These are phyloP conservation scores for Tringa solitaria DNA, from an alignment of 2,113 vertebrate species.

Conservation along the genomic window DNA sequence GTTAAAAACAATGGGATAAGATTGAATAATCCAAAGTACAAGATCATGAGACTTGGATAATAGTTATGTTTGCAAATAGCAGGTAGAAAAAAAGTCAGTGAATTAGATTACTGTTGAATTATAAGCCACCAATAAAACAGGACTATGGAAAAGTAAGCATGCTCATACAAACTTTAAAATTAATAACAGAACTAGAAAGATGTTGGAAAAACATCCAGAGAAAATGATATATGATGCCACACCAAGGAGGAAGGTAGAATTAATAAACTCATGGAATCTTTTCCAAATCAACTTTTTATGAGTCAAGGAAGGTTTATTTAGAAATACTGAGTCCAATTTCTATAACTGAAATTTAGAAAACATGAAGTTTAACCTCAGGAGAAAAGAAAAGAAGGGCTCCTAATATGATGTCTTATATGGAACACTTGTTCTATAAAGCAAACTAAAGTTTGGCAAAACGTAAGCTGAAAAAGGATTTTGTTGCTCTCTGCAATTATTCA, in stretches of 20 bases:
- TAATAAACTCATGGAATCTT: not conserved
- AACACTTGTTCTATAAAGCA: not conserved
- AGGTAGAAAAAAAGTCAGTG: not conserved
- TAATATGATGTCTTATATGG: not conserved
- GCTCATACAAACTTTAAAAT: not conserved
- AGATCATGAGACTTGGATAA: not conserved
- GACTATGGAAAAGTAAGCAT: not conserved
- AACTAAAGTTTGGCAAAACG: not conserved
- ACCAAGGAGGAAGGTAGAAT: not conserved
- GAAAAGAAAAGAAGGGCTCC: not conserved
- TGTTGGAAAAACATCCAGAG: not conserved
- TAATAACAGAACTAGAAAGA: not conserved
- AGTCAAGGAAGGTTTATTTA: not conserved
- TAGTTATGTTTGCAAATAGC: not conserved
- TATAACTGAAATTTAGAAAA: not conserved
- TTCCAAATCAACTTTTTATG: not conserved
- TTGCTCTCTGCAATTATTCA: not conserved
- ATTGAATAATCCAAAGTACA: not conserved
- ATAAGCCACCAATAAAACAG: not conserved
- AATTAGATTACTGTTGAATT: not conserved
- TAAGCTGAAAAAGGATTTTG: not conserved
- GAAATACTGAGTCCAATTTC: not conserved
- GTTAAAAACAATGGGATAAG: not conserved
- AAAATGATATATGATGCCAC: not conserved
- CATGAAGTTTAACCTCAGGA: not conserved